phyloP scores from a whole-genome alignment of 2,113 vertebrate species.

The Bos javanicus region DNA sequence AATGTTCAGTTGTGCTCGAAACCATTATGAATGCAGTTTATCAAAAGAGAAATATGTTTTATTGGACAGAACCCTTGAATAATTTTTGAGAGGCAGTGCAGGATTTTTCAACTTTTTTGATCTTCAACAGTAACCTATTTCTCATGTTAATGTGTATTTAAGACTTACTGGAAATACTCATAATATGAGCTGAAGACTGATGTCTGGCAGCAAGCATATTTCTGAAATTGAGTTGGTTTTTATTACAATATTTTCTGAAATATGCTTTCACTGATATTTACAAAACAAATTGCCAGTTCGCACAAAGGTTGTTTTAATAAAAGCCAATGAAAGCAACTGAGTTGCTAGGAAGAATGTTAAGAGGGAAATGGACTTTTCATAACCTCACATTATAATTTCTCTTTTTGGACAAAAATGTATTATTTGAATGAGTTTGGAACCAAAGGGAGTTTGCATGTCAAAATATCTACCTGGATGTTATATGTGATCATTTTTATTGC shows the following conservation, averaged over 20 bases:
- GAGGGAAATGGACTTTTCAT: constrained; percentile 76
- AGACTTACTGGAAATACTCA: constrained; percentile 79
- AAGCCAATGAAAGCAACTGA: constrained; percentile 75
- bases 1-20: background rate
- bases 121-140: constrained; percentile 75
- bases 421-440: constrained; percentile 61
- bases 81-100: constrained; percentile 63
- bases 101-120: constrained; percentile 65
- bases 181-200: constrained; percentile 74
- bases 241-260: constrained; percentile 77
- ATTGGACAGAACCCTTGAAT: constrained; percentile 48
- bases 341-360: constrained; percentile 73
- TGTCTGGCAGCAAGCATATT: constrained; percentile 75
- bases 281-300: constrained; percentile 81
- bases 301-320: constrained; percentile 78
- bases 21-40: constrained; percentile 26
- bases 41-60: constrained; percentile 56
- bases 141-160: constrained; percentile 81
- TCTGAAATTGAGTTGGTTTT: constrained; percentile 73
- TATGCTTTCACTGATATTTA: constrained; percentile 81
- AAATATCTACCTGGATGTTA: constrained; percentile 62
- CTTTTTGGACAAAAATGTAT: constrained; percentile 66
- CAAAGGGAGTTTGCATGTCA: constrained; percentile 58
- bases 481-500: constrained; percentile 61
- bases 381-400: constrained; percentile 65